Percentiles rank a stretch among this genome's conserved stretches.
Evolutionary conservation across 2,797 vertebrate genomes (phyloP).

Genomic region (Meriones psammophilus): DNA sequence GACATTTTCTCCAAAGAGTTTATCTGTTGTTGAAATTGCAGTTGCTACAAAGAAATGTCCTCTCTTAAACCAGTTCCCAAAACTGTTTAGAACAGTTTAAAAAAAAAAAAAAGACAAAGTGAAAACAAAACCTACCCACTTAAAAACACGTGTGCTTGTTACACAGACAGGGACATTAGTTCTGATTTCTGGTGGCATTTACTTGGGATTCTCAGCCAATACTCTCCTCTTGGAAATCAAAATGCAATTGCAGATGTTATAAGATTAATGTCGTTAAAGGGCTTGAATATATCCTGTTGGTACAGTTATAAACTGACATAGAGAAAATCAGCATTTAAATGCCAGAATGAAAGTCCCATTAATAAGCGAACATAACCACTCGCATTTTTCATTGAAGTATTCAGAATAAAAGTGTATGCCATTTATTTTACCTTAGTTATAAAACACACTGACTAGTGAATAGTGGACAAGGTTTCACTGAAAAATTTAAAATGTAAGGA

Average conservation of each 20-base stretch:
- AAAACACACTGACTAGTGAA: neutral
- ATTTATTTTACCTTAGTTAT: neutral
- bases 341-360: neutral
- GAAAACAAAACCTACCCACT: slow-evolving; percentile 34
- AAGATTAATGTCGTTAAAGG: neutral
- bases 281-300: neutral
- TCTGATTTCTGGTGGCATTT: neutral
- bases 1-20: slow-evolving; percentile 94
- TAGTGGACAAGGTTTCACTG: neutral
- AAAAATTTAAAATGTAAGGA: slow-evolving; percentile 1
- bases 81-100: slow-evolving; percentile 80
- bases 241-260: slow-evolving; percentile 63
- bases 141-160: slow-evolving; percentile 60
- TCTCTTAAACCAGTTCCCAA: slow-evolving; percentile 85
- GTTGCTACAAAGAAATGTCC: slow-evolving; percentile 87
- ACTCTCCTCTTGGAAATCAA: slow-evolving; percentile 60
- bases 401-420: neutral
- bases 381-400: neutral
- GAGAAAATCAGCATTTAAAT: slow-evolving; percentile 5
- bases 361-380: neutral
- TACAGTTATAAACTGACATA: slow-evolving; percentile 40
- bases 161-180: neutral
- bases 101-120: neutral
- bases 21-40: slow-evolving; percentile 93
- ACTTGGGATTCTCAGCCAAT: slow-evolving; percentile 59